Evolutionary conservation across 92 coral and sea anemone species (phyloP), one percentile per base, ranked within the genome.

Genomic region (Phenganax stokvisi): DNA sequence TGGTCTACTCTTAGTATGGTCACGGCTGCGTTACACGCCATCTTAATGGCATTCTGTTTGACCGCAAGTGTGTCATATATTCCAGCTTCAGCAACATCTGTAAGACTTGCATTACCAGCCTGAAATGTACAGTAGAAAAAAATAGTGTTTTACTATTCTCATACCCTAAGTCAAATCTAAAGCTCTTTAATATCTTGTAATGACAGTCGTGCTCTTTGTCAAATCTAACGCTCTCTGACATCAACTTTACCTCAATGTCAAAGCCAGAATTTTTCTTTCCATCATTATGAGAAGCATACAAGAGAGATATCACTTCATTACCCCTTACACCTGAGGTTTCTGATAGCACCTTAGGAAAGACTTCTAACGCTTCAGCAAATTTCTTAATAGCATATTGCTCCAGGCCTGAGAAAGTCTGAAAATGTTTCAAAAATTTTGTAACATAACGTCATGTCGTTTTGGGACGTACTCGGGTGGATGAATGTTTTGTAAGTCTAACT

Each of bases 331-430:
- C 98, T 47, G 98, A 93, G 67, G 92, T 94, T 61, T 92, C 90
- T 8, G 91, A 96, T 16, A 94, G 92, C 54, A 97, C 88, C 80
- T 86, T 88, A 54, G 97, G 98, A 12, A 94, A 87, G 55, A 86
- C 80, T 76, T 94, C 98, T 54, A 94, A 74, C 47, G 91, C 87
- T 76, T 94, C 98, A 15, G 97, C 96, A 81, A 94, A 94, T 73
- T 89, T 91, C 84, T 91, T 89, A 80, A 94, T 94, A n/a, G 97
- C 98, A 64, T 94, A 94, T 81, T 92, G 97, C 66, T 94, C 98
- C 57, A 94, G 89, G 12, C 98, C 98, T 16, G 98, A 91, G 80
- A 88, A 92, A 31, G 98, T 94, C 98, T 94, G 88, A 11, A 71
- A 86, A 57, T 9, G 20, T 25, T 20, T 20, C 25, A 20, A 20